Base-by-base conservation (phyloP, 2,888 invertebrate species). In the Tinea pellionella region DNA sequence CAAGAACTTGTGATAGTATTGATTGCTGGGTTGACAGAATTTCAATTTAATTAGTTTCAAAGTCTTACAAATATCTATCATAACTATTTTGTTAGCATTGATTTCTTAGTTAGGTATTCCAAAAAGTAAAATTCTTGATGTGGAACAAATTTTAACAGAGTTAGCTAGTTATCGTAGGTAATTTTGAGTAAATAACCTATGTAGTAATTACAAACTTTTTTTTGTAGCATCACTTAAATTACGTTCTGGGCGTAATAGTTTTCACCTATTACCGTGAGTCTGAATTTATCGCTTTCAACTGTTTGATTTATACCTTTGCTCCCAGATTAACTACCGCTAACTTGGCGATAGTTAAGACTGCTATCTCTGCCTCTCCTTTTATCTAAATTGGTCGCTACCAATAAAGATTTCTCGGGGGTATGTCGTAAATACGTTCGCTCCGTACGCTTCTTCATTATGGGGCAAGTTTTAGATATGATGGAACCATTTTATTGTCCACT, bases 371-470 rank as follows among this genome's bases (percentile, higher is more conserved):
- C 85, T 83, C 83, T 84, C 85, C 87, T 87, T 87, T 87, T 87
- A 87, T 87, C 87, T 87, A 87, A 87, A 87, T 87, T 87, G 86
- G 87, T 86, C 78, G 80, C 79, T 80, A 82, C 85, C 86, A 86
- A 87, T 87, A 86, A 87, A 87, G 86, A 87, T 85, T 75, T 83
- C 78, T 74, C 80, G 82, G 79, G 81, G 81, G 78, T 76, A 80
- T 79, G 84, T 87, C 87, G 87, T 87, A 87, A 87, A 87, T 78
- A 32, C 84, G 84, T 82, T 78, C 80, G 76, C 80, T 84, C 85
- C 86, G 86, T 87, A 87, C 86, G 87, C 80, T 87, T n/a, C n/a
- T n/a, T 86, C 86, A 87, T 87, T 86, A 87, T 86, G 85, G 86
- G 80, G 73, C 80, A 81, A 87, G 75, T 86, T 87, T 86, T 82